Base-by-base conservation (phyloP, 2,797 vertebrate genomes). In the Sebastes steindachneri region DNA sequence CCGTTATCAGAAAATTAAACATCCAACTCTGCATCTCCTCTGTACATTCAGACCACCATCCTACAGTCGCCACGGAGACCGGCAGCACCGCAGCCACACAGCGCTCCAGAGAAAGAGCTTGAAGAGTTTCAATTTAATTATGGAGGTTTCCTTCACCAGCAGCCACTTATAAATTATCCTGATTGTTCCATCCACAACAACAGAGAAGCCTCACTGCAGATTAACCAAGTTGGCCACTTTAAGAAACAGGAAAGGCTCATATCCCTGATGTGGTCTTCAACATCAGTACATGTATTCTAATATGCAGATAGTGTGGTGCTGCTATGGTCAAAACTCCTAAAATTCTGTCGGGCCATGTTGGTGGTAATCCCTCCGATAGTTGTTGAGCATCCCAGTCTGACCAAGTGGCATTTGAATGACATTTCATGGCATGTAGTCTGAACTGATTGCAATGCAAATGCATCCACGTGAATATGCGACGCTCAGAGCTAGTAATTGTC, bases 11-110 rank as follows among this genome's bases (percentile, higher is more conserved):
- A 83, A 89, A 91, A 91, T 92, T 77, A 86, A 88, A 82, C 55
- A 65, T 71, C 74, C 68, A 51, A 67, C 55, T 71, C 78, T 54
- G 57, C 54, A 79, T 80, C 28, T 71, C 74, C 70, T 67, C 48
- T 59, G 45, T 28, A 89, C 72, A 88, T 74, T 76, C 35, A 63
- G n/a, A 77, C 60, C 28, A 35, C 64, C 78, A 80, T 83, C 75
- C 29, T 51, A 12, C 66, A 11, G 82, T 93, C 54, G 1, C 89
- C 84, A 90, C 92, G 90, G 92, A 86, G 79, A 93, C 90, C 14
- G 3, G 41, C 66, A 62, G 73, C 68, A 74, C 37, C 68, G 41
- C 19, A 45, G 65, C 59, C 51, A 35, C 53, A 3, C 48, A 63
- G 26, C 5, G 31, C 71, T 85, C 35, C 55, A 41, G 37, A 19